Conservation (phyloP, 2,797 vertebrate genomes). For the Erpetoichthys calabaricus region DNA sequence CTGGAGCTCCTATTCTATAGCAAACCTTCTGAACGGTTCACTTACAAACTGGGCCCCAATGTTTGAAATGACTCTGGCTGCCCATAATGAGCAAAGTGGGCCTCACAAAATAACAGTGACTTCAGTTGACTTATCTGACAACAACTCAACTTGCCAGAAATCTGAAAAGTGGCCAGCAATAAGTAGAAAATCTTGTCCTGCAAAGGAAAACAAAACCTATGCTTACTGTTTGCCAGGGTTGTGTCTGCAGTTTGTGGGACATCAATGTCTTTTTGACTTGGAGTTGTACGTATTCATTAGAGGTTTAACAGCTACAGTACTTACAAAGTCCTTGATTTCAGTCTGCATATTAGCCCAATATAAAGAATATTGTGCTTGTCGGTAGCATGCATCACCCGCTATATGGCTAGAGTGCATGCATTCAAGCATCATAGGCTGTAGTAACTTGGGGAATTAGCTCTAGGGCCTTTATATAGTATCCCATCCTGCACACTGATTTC, state of each 20-base stretch:
- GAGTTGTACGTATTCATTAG: slow-evolving; percentile 4
- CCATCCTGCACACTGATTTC: no score
- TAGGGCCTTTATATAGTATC: no score
- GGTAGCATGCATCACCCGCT: no score
- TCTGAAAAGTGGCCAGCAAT: background rate
- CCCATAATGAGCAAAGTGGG: background rate
- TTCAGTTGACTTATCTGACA: background rate
- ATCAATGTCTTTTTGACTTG: slow-evolving; percentile 5
- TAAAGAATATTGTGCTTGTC: no score
- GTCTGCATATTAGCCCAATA: background rate
- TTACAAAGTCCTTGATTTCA: background rate
- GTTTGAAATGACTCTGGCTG: background rate
- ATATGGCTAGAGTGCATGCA: no score
- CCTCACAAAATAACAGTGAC: background rate
- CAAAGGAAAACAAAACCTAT: slow-evolving; percentile 1
- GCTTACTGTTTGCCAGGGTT: slow-evolving; percentile 5
- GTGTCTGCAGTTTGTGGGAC: background rate
- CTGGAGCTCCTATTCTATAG: no score
- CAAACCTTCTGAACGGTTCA: no score
- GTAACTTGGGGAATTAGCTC: no score
- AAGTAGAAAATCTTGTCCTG: background rate
- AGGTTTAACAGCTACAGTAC: slow-evolving; percentile 1
- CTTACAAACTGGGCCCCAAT: background rate
- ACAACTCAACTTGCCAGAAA: background rate
- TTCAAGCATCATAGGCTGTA: no score